Evolutionary conservation across 2,113 vertebrate genomes (phyloP), one percentile per base, ranked within the genome.

Genomic region (Percina caprodes): DNA sequence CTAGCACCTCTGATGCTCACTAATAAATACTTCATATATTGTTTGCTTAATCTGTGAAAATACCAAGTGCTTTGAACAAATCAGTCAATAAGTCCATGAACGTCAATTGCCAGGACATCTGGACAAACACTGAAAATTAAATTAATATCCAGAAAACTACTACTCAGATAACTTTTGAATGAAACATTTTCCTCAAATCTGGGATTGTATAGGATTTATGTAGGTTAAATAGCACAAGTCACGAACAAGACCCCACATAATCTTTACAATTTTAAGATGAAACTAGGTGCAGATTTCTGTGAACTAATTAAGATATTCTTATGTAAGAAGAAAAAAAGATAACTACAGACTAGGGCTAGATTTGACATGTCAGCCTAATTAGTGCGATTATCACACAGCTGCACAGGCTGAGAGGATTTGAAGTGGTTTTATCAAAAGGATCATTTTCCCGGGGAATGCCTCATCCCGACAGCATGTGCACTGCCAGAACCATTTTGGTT

Each of bases 321-420:
- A 12, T 8, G 52, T 74, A 19, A 46, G 48, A 56, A 52, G 48
- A 26, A 66, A 26, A 14, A 14, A 35, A 54, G 19, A 78, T 77
- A 62, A 63, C 75, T 78, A 70, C 18, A 66, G 80, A 65, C 52
- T 2, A 9, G 48, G 67, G 73, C 66, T 69, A 30, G 91, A 93
- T 93, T 95, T 92, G 93, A 96, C 94, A 88, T 91, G 94, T 94
- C 91, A 85, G 94, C 95, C 96, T 97, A 97, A 98, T 98, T 97
- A 98, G 96, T 96, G 90, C 95, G 96, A 97, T 98, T 97, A 97
- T 94, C 94, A 93, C 89, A 81, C 96, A 96, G 96, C 95, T 96
- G 96, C 94, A 83, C 95, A 94, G 94, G 94, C 95, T 94, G 94
- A 96, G 95, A 96, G 96, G 93, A 95, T 96, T 95, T 95, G 74